A percentile compares a stretch with the other conserved stretches of the same genome.
Conservation (phyloP, 92 coral and sea anemone species). For the Montipora capitata region DNA sequence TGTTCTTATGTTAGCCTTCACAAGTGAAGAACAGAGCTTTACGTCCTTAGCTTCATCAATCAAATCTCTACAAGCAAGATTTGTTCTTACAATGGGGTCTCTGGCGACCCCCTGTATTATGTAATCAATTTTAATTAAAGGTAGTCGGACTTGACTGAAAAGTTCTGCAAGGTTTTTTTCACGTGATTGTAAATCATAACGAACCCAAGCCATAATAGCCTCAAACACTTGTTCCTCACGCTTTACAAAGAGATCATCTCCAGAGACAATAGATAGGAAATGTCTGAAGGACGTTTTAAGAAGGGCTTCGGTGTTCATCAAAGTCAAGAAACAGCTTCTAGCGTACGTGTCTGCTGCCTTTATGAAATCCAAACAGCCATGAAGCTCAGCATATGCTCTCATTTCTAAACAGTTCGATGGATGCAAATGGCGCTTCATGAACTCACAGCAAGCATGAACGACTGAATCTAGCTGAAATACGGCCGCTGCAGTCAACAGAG, state of each 20-base stretch:
- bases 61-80: constrained; percentile 85
- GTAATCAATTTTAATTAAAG: constrained; percentile 81
- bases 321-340: constrained; percentile 79
- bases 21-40: constrained; percentile 80
- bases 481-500: constrained; percentile 92
- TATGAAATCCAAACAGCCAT: constrained; percentile 91
- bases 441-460: constrained; percentile 96
- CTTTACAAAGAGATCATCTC: constrained; percentile 83
- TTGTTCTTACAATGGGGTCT: constrained; percentile 72
- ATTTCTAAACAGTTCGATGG: constrained; percentile 95
- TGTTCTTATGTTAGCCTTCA: constrained; percentile 76
- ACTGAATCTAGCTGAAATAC: constrained; percentile 94
- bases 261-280: constrained; percentile 81
- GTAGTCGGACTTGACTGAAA: constrained; percentile 85
- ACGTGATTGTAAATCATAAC: constrained; percentile 76
- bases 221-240: constrained; percentile 94
- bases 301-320: constrained; percentile 85
- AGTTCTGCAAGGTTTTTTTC: constrained; percentile 78
- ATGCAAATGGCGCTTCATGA: constrained; percentile 92
- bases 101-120: constrained; percentile 83
- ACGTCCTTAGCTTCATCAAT: constrained; percentile 98
- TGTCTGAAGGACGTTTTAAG: constrained; percentile 88
- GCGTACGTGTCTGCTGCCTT: constrained; percentile 89
- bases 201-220: constrained; percentile 89
- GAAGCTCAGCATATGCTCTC: constrained; percentile 94